Evolutionary conservation across 1,140 invertebrate species (phyloP), one percentile per base, ranked within the genome.

Genomic region (Camponotus vicinus): DNA sequence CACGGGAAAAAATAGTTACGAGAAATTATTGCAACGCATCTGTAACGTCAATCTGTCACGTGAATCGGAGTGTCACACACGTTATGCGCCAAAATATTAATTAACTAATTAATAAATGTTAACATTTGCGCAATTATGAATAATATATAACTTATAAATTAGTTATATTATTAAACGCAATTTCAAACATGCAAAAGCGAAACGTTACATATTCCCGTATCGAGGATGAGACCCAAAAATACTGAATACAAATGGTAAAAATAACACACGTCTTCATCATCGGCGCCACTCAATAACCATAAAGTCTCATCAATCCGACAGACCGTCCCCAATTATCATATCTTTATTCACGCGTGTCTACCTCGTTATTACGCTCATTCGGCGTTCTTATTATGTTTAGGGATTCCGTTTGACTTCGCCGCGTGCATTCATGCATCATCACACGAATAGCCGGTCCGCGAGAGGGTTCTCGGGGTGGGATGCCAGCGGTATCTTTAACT

Each of bases 271-370:
- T 83, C 40, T 75, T n/a, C 27, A 83, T 75, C 55, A 59, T 45
- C 37, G 42, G 55, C 69, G 27, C 37, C 34, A 49, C 73, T 70
- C 55, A 49, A 75, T 83, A 73, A 75, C n/a, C 55, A 49, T 83
- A 83, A 83, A 83, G 40, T 83, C 57, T 73, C 55, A 83, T 83
- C 69, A 75, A 73, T 82, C 67, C 27, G 79, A n/a, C 37, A n/a
- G 45, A 57, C 13, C 40, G 45, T 73, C 40, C 34, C 64, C 52
- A 82, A 82, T 82, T 73, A 82, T 11, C 79, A 82, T 82, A 82
- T 63, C 55, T 70, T 55, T 78, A 79, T 82, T 82, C 49, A 70
- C 57, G 63, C 21, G 55, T 61, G 87, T 84, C 87, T 88, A 77
- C 77, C 66, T 61, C 32, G 55, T 85, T 88, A 88, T 52, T 15